Percentiles rank a stretch among this genome's conserved stretches.
These are phyloP conservation scores for Adelosebastes latens DNA, from an alignment of 2,797 vertebrate species.

Conservation along the genomic window DNA sequence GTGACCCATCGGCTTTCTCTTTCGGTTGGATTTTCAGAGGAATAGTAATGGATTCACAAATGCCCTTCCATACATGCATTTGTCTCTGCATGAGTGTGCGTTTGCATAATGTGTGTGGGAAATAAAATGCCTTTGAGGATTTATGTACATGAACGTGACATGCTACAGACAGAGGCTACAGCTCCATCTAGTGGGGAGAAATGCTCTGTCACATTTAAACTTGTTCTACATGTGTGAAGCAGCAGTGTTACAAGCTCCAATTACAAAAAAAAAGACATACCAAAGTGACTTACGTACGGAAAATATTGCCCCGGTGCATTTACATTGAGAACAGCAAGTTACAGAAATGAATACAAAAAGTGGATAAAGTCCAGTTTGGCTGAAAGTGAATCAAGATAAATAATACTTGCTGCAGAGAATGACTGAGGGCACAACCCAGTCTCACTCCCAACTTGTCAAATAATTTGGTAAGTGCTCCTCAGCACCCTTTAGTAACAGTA, in stretches of 20 bases:
- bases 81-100: background rate
- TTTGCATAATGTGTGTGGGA: background rate
- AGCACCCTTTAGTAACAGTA: no score
- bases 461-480: background rate
- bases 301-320: background rate
- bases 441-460: background rate
- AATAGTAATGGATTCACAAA: background rate
- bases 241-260: background rate
- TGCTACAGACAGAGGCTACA: constrained; percentile 23
- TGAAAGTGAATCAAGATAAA: background rate
- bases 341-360: background rate
- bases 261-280: background rate
- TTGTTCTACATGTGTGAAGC: background rate
- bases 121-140: background rate
- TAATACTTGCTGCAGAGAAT: background rate
- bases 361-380: background rate
- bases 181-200: constrained; percentile 53
- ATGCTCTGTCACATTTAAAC: background rate
- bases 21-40: background rate
- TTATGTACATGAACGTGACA: background rate
- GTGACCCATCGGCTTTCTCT: background rate
- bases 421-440: background rate
- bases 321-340: background rate
- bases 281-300: background rate
- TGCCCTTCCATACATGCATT: background rate